Evolutionary conservation across 2,113 vertebrate species (phyloP).

Genomic region (Myotis brandtii): DNA sequence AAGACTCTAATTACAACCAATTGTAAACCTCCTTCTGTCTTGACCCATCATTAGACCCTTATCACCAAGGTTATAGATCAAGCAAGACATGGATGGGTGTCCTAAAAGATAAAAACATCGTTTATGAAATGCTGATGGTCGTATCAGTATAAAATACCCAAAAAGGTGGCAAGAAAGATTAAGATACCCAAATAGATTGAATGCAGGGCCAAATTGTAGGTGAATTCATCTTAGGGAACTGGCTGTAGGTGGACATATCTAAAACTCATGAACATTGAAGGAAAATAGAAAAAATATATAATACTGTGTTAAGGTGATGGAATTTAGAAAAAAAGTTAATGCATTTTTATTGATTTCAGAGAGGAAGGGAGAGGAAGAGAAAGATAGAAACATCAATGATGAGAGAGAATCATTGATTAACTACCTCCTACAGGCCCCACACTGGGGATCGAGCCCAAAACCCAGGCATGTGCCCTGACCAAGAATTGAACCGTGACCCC

Average conservation of each 20-base stretch:
- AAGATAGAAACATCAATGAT: not conserved
- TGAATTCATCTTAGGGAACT: not conserved
- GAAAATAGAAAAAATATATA: not conserved
- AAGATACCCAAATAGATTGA: not conserved
- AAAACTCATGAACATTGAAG: not conserved
- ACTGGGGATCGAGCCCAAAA: no score
- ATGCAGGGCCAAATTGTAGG: not conserved
- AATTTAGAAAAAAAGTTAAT: not conserved
- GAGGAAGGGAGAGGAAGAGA: not conserved
- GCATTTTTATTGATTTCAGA: no score
- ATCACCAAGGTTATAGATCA: not conserved
- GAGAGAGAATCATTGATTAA: no score
- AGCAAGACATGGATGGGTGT: not conserved
- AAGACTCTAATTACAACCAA: not conserved
- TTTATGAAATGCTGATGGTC: not conserved
- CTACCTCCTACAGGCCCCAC: no score
- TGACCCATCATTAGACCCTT: not conserved
- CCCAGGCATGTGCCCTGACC: no score
- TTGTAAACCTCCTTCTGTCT: not conserved
- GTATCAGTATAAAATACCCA: not conserved
- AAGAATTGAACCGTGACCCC: no score
- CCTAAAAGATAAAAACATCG: not conserved
- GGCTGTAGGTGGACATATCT: not conserved
- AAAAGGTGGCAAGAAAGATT: conserved; percentile 1
- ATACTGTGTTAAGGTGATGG: not conserved